Conservation (phyloP, 2,888 invertebrate species). For the Pristionchus entomophagus region DNA sequence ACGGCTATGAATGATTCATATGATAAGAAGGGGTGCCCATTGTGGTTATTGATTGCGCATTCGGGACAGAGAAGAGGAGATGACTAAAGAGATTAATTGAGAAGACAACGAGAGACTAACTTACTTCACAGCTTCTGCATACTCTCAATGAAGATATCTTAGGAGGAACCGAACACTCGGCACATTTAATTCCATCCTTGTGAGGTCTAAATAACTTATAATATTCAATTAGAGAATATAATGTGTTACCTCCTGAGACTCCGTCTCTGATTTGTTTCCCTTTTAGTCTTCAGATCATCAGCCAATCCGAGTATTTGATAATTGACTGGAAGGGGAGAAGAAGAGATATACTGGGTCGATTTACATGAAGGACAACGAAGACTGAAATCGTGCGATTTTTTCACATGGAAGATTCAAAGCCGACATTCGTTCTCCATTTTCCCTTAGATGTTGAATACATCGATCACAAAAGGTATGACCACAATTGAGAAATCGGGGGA, state of each 20-base stretch:
- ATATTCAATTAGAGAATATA: neutral
- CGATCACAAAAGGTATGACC: conserved; percentile 44
- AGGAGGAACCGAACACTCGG: neutral
- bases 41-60: conserved; percentile 12
- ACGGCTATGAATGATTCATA: conserved; percentile 26
- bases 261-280: neutral
- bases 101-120: neutral
- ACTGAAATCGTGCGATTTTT: neutral
- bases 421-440: conserved; percentile 39
- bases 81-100: neutral
- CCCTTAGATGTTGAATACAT: conserved; percentile 22
- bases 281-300: conserved; percentile 14
- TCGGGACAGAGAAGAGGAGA: conserved; percentile 22
- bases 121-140: conserved; percentile 3
- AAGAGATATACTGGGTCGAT: neutral
- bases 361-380: conserved; percentile 43
- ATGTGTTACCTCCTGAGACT: neutral
- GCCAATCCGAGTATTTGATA: conserved; percentile 43
- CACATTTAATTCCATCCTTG: neutral
- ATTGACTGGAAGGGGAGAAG: conserved; percentile 6
- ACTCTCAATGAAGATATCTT: neutral
- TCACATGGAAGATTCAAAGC: neutral
- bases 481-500: conserved; percentile 14
- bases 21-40: neutral
- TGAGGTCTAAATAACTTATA: neutral